phyloP scores from a whole-genome alignment of 1,140 invertebrate species.

The Palaemon carinicauda region DNA sequence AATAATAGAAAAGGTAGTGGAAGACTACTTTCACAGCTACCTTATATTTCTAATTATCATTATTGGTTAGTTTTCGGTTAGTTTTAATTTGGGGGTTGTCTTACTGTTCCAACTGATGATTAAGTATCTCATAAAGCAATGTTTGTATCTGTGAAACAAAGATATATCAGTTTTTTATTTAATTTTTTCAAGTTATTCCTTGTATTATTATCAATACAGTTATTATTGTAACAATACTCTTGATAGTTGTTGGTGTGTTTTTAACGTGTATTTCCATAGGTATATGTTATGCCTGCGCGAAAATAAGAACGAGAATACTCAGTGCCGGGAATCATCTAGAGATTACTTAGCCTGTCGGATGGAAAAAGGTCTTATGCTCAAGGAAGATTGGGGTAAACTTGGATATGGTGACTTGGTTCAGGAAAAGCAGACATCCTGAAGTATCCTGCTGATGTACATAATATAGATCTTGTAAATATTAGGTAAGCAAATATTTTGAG shows the following conservation, averaged over 20 bases:
- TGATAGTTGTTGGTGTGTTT: too few species aligned
- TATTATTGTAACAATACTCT: too few species aligned
- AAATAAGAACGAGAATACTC: constrained; percentile 78
- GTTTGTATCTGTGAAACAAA: too few species aligned
- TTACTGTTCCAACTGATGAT: too few species aligned
- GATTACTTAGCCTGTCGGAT: constrained; percentile 92
- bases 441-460: neutral
- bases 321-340: constrained; percentile 80
- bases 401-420: constrained; percentile 67
- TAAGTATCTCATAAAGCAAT: too few species aligned
- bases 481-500: too few species aligned
- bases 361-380: constrained; percentile 91
- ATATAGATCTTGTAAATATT: too few species aligned
- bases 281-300: constrained; percentile 88
- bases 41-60: too few species aligned
- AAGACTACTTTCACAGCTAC: too few species aligned
- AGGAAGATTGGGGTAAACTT: constrained; percentile 87
- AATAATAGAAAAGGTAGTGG: too few species aligned
- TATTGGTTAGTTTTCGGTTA: too few species aligned
- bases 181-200: neutral
- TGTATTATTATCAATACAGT: neutral
- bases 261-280: constrained; percentile 13
- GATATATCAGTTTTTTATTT: neutral
- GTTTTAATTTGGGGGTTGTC: too few species aligned
- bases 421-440: constrained; percentile 10